A percentile compares a stretch with the other conserved stretches of the same genome.
Evolutionary conservation across 2,888 invertebrate genomes (phyloP).

Genomic region (Amphipoea oculea): DNA sequence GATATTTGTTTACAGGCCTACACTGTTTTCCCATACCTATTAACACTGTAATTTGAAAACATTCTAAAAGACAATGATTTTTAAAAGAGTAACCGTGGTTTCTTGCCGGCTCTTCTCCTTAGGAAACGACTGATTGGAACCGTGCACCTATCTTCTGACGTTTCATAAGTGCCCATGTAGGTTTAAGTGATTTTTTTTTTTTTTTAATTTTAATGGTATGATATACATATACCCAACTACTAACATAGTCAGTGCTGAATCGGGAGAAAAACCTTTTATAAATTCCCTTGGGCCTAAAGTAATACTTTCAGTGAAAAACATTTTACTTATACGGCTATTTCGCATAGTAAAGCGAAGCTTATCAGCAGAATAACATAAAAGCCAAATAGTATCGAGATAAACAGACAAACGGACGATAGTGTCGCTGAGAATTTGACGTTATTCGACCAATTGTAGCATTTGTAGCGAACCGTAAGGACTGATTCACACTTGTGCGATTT

Average conservation of each 20-base stretch:
- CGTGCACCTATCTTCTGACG: neutral
- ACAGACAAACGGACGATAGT: constrained; percentile 16
- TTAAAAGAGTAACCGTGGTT: neutral
- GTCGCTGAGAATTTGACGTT: constrained; percentile 38
- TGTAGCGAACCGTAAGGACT: constrained; percentile 30
- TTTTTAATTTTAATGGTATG: neutral
- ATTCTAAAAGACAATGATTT: neutral
- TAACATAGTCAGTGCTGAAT: neutral
- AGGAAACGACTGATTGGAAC: neutral
- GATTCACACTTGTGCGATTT: neutral
- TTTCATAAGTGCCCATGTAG: neutral
- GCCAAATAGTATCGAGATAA: constrained; percentile 27
- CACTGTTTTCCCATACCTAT: neutral
- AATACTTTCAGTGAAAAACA: neutral
- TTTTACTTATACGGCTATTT: constrained; percentile 30
- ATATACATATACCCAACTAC: neutral
- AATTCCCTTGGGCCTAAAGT: neutral
- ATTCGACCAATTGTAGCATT: constrained; percentile 28
- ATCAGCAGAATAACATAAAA: constrained; percentile 42
- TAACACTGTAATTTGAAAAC: neutral
- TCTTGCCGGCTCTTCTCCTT: neutral
- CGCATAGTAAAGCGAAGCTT: constrained; percentile 19
- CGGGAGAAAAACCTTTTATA: neutral
- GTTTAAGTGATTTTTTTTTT: neutral
- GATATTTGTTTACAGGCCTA: neutral